Conservation (phyloP, 2,113 vertebrate species). For the Porphyrio hochstetteri region DNA sequence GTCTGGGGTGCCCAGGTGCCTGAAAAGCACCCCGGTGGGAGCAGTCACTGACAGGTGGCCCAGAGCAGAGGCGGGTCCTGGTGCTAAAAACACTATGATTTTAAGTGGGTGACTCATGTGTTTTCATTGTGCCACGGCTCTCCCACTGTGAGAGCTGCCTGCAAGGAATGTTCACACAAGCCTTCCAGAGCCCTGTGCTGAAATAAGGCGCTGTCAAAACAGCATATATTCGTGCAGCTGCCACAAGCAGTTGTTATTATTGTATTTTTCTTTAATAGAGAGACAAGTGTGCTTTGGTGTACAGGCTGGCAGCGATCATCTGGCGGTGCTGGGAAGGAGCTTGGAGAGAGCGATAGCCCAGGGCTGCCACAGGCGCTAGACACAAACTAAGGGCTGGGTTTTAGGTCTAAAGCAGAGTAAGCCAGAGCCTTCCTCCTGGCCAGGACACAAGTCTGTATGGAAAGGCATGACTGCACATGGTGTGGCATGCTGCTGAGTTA, state of each 20-base stretch:
- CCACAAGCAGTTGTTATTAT: not conserved
- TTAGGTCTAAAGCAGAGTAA: not conserved
- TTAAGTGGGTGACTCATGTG: not conserved
- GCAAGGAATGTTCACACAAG: not conserved
- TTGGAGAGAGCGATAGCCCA: not conserved
- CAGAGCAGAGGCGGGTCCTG: not conserved
- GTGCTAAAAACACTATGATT: not conserved
- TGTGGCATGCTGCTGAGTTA: accelerated
- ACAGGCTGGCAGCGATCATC: not conserved
- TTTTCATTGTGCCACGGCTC: not conserved
- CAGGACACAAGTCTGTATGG: not conserved
- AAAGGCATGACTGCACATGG: accelerated
- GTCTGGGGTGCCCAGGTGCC: not conserved
- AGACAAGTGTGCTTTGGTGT: not conserved
- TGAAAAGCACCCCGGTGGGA: not conserved
- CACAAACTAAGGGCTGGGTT: not conserved
- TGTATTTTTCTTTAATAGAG: conserved; percentile 4
- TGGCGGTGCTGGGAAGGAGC: not conserved
- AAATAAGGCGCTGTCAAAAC: conserved; percentile 41
- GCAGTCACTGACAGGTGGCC: not conserved
- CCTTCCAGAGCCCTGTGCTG: not conserved
- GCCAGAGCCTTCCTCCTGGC: not conserved
- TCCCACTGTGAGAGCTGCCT: not conserved
- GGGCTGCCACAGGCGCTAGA: not conserved
- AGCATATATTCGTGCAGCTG: conserved; percentile 7